Evolutionary conservation across 2,113 vertebrate genomes (phyloP), one percentile per base, ranked within the genome.

Genomic region (Galbula dea): DNA sequence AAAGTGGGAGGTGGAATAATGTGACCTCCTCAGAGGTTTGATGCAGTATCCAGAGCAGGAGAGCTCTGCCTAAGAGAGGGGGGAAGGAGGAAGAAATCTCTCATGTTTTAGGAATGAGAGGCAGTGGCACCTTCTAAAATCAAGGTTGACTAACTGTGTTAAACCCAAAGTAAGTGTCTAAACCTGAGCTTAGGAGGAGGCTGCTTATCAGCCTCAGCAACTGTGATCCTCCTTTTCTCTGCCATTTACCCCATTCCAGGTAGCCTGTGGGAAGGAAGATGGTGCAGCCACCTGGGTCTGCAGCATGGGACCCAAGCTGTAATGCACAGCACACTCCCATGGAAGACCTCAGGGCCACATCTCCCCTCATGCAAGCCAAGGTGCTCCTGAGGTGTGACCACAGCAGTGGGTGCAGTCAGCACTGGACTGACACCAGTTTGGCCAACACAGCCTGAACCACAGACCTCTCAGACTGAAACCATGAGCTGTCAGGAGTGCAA

Each of bases 1-100:
- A 87, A 95, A 89, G 91, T 87, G 83, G 90, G 90, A 95, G 94
- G 88, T 82, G 88, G 72, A 95, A 96, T 91, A 93, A 86, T 80
- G 88, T 61, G 82, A 86, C 92, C 90, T 90, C 9, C 92, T 77
- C 0, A 7, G 66, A 85, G 88, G 68, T 74, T 80, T 86, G 75
- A 32, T 83, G 58, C 4, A 0, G 68, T 74, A 83, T 80, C 86
- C 80, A 71, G 68, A 96, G 88, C 95, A 90, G 72, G 26, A 91
- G 46, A 76, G 54, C 78, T 81, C 81, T 61, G 58, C 49, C 58
- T 68, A 65, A 55, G 66, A 83, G 51, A 86, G 66, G 46, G 43
- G 88, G 86, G 61, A 82, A 88, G 66, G 45, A 89, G 59, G 80
- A 79, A 77, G 81, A 74, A 73, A 83, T 49, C 63, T 79, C 71